A percentile compares a stretch with the other conserved stretches of the same genome.
phyloP scores from a whole-genome alignment of 2,888 invertebrate genomes.

The Eristalis arbustorum region DNA sequence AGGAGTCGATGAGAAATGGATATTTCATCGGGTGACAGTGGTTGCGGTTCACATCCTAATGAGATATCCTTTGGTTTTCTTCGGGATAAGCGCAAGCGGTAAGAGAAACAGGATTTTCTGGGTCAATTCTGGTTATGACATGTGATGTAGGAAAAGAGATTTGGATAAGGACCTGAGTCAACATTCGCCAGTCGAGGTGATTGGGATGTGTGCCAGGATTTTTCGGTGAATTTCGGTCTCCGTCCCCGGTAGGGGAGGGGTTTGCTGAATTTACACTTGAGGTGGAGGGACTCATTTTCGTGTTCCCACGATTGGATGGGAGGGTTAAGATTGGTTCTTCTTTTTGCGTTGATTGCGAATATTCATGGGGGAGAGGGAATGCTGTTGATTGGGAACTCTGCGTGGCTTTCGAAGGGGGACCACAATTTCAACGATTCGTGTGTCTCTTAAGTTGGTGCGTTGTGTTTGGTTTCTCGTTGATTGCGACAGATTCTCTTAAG shows the following conservation, averaged over 20 bases:
- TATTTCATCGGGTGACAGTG: slow-evolving; percentile 40
- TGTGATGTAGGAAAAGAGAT: slow-evolving; percentile 39
- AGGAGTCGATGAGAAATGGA: slow-evolving; percentile 59
- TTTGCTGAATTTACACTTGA: slow-evolving; percentile 42
- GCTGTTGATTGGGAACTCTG: not conserved
- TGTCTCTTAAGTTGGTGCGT: no score
- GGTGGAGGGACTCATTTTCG: not conserved
- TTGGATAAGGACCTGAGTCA: slow-evolving; percentile 33
- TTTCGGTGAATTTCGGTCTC: slow-evolving; percentile 19
- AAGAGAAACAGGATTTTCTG: slow-evolving; percentile 36
- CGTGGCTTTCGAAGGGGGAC: no score
- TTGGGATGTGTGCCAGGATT: slow-evolving; percentile 54
- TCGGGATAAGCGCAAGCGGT: not conserved
- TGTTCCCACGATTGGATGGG: slow-evolving; percentile 14
- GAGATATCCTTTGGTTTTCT: slow-evolving; percentile 57
- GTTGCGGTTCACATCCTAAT: slow-evolving; percentile 56
- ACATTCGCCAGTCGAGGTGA: slow-evolving; percentile 19
- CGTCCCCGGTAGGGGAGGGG: slow-evolving; percentile 21
- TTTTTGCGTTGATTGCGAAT: not conserved
- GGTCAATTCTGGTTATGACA: slow-evolving; percentile 50
- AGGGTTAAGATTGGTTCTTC: slow-evolving; percentile 25
- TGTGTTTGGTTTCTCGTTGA: no score
- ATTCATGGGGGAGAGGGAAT: not conserved
- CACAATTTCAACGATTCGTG: no score
- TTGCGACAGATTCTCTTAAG: no score